phyloP scores from a whole-genome alignment of 2,888 invertebrate genomes.

The Heteropelma amictum region DNA sequence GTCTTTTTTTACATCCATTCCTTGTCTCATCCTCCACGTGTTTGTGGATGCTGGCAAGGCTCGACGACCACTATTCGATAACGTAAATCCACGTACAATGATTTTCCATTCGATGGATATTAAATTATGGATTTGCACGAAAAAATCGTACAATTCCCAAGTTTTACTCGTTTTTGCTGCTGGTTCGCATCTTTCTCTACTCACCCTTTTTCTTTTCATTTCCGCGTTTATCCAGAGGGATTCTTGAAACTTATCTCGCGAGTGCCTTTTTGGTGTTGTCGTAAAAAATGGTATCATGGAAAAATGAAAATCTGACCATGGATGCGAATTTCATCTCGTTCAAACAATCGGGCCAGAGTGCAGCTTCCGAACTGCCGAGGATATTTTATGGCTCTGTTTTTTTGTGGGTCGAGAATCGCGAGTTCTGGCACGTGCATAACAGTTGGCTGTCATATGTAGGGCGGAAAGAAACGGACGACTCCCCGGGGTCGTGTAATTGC shows the following conservation, averaged over 20 bases:
- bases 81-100: no score
- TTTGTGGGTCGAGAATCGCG: not conserved
- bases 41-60: slow-evolving; percentile 30
- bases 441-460: not conserved
- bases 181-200: no score
- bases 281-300: no score
- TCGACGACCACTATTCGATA: no score
- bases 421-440: not conserved
- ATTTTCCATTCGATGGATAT: no score
- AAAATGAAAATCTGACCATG: no score
- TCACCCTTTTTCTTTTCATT: no score
- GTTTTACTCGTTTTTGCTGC: no score
- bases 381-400: not conserved
- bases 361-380: not conserved
- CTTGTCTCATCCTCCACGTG: slow-evolving; percentile 45
- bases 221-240: no score
- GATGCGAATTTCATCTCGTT: not conserved
- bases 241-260: no score
- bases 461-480: slow-evolving; percentile 1
- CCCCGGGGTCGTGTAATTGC: slow-evolving; percentile 18
- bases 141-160: no score
- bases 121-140: no score
- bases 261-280: not conserved
- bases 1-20: slow-evolving; percentile 2
- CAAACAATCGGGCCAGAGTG: not conserved